phyloP scores from a whole-genome alignment of 2,797 vertebrate genomes.

The Hozukius guyotensis region DNA sequence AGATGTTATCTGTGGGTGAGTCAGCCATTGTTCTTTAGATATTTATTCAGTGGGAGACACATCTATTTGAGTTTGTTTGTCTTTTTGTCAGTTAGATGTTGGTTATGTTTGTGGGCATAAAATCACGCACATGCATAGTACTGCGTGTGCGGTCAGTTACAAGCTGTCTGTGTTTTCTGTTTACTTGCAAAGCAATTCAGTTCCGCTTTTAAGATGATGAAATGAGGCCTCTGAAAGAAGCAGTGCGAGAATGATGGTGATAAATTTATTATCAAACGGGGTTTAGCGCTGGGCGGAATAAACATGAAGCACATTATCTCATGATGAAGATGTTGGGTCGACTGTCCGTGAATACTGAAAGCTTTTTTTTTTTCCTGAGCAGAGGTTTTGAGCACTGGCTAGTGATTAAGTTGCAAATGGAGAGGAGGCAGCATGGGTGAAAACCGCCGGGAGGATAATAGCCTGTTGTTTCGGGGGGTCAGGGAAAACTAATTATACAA shows the following conservation, averaged over 20 bases:
- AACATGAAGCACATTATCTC: slow-evolving; percentile 69
- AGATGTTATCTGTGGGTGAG: not conserved
- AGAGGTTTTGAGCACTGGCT: slow-evolving; percentile 39
- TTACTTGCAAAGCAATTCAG: slow-evolving; percentile 23
- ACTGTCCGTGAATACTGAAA: slow-evolving; percentile 57
- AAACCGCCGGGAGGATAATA: slow-evolving; percentile 55
- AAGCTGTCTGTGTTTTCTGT: slow-evolving; percentile 20
- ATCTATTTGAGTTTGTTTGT: not conserved
- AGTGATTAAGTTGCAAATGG: slow-evolving; percentile 61
- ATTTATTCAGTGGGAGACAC: not conserved
- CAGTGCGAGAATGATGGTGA: slow-evolving; percentile 50
- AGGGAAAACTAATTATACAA: slow-evolving; percentile 57
- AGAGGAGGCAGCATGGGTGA: slow-evolving; percentile 40
- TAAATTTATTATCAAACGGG: slow-evolving; percentile 70
- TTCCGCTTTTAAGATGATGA: slow-evolving; percentile 41
- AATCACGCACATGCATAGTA: not conserved
- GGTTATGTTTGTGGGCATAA: not conserved
- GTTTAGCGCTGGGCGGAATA: slow-evolving; percentile 62
- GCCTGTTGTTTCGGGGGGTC: slow-evolving; percentile 55
- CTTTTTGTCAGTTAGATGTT: not conserved
- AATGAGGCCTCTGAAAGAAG: slow-evolving; percentile 44
- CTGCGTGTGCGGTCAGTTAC: slow-evolving; percentile 23
- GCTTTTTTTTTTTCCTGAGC: slow-evolving; percentile 14
- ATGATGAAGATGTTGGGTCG: slow-evolving; percentile 58
- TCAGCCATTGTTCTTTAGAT: not conserved